phyloP scores from a whole-genome alignment of 2,797 vertebrate species.

The Myotis pilosus region DNA sequence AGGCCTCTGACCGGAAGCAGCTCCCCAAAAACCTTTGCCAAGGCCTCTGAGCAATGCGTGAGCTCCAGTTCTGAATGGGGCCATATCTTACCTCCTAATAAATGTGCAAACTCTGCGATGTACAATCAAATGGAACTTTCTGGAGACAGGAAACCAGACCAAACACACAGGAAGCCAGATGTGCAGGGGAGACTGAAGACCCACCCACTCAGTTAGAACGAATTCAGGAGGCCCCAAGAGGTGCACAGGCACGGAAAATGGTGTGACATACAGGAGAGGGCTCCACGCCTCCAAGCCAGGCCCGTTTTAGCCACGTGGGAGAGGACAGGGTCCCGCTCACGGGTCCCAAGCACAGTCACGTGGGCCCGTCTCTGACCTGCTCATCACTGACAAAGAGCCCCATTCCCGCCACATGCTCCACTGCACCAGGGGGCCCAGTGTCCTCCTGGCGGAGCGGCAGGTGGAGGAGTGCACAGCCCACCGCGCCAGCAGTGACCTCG shows the following conservation, averaged over 20 bases:
- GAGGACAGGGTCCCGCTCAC: neutral
- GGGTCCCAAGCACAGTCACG: neutral
- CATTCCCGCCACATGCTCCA: neutral
- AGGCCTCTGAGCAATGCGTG: neutral
- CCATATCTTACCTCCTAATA: neutral
- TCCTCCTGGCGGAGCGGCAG: neutral
- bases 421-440: accelerated
- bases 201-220: neutral
- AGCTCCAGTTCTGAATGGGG: neutral
- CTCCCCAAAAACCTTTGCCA: neutral
- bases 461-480: neutral
- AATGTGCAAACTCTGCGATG: neutral
- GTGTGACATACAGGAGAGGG: too few relatives aligned
- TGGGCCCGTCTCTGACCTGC: neutral
- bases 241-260: too few relatives aligned
- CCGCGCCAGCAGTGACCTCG: neutral
- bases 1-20: neutral
- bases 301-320: too few relatives aligned
- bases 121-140: constrained; percentile 6
- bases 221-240: neutral
- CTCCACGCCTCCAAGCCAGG: too few relatives aligned
- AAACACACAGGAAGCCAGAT: neutral
- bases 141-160: neutral
- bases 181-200: neutral
- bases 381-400: neutral